Evolutionary conservation across 2,888 invertebrate genomes (phyloP).

Genomic region (Napeogenes inachia): DNA sequence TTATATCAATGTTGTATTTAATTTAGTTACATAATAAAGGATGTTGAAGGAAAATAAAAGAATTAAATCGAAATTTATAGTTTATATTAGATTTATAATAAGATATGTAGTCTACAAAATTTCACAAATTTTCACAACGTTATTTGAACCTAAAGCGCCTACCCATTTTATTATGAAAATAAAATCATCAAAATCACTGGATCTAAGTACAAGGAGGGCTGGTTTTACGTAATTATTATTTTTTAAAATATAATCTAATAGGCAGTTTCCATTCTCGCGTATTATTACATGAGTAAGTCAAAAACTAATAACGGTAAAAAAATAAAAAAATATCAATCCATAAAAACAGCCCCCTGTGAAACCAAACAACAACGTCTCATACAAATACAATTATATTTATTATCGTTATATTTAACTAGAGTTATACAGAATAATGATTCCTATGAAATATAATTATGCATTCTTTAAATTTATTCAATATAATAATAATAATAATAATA

Average conservation of each 20-base stretch:
- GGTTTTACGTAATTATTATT: slow-evolving; percentile 73
- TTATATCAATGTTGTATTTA: background rate
- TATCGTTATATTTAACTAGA: slow-evolving; percentile 78
- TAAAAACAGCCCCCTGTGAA: slow-evolving; percentile 70
- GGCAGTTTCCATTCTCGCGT: slow-evolving; percentile 69
- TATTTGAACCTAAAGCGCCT: slow-evolving; percentile 78
- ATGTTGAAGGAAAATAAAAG: slow-evolving; percentile 53
- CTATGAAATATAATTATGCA: slow-evolving; percentile 79
- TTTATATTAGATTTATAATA: slow-evolving; percentile 79
- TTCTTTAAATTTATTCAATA: slow-evolving; percentile 78
- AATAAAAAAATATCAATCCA: slow-evolving; percentile 76
- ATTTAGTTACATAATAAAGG: background rate
- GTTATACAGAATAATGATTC: slow-evolving; percentile 79
- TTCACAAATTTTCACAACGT: slow-evolving; percentile 79
- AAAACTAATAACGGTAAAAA: slow-evolving; percentile 77
- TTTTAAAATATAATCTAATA: slow-evolving; percentile 78
- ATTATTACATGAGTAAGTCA: slow-evolving; percentile 71
- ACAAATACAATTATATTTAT: slow-evolving; percentile 69
- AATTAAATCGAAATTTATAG: slow-evolving; percentile 72
- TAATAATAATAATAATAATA: slow-evolving; percentile 76
- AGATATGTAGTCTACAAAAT: slow-evolving; percentile 79
- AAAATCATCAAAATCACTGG: slow-evolving; percentile 76
- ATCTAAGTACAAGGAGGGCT: slow-evolving; percentile 68
- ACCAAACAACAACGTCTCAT: slow-evolving; percentile 56
- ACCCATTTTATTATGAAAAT: slow-evolving; percentile 77